These are phyloP conservation scores for Euclidia mi DNA, from an alignment of 2,888 invertebrate species.

Conservation along the genomic window DNA sequence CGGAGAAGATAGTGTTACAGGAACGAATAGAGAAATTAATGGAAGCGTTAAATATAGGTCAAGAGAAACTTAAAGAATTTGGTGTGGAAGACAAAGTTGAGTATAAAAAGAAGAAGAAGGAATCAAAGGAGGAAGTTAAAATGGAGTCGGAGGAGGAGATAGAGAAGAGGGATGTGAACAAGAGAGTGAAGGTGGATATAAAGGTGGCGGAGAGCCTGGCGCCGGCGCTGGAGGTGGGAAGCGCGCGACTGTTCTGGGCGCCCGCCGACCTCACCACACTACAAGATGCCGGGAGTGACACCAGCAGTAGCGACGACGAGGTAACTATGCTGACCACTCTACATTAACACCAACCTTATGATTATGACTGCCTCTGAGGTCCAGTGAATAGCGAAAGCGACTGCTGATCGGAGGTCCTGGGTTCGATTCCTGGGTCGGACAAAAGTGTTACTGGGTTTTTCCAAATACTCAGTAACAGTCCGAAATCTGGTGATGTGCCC, in stretches of 20 bases:
- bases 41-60: constrained; percentile 62
- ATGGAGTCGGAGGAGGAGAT: constrained; percentile 39
- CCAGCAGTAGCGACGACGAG: constrained; percentile 84
- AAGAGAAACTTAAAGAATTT: constrained; percentile 54
- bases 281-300: constrained; percentile 57
- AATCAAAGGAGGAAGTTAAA: constrained; percentile 21
- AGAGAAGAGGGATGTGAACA: constrained; percentile 29
- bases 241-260: constrained; percentile 82
- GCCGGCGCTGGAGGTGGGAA: constrained; percentile 76
- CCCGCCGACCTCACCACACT: constrained; percentile 34
- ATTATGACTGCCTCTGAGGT: too few species aligned
- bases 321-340: too few species aligned
- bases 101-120: constrained; percentile 49
- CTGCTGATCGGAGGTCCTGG: too few species aligned
- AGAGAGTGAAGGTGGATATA: constrained; percentile 43
- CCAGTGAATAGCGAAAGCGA: too few species aligned
- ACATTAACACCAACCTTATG: too few species aligned
- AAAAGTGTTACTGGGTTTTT: too few species aligned
- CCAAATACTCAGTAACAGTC: too few species aligned
- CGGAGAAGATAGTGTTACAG: constrained; percentile 69
- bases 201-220: constrained; percentile 67
- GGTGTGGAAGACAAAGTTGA: constrained; percentile 56
- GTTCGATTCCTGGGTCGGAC: too few species aligned
- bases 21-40: constrained; percentile 67
- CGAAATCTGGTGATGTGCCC: too few species aligned